Percentiles rank a stretch among this genome's conserved stretches.
These are phyloP conservation scores for Eugnorisma glareosa DNA, from an alignment of 2,888 invertebrate species.

Conservation along the genomic window DNA sequence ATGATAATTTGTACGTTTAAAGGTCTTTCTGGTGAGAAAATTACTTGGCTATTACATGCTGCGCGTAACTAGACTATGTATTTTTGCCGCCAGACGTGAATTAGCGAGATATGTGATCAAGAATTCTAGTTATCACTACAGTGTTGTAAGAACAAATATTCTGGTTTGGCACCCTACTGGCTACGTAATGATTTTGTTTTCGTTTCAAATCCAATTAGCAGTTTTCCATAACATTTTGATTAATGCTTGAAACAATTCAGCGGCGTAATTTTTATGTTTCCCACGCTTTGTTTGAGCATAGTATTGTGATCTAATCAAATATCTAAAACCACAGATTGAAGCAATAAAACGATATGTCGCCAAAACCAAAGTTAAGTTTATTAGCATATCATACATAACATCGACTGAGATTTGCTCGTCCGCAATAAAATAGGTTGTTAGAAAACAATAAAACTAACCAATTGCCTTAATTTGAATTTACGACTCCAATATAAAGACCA, in stretches of 20 bases:
- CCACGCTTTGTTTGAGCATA: background rate
- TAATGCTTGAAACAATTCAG: background rate
- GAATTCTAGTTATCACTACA: constrained; percentile 22
- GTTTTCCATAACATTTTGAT: background rate
- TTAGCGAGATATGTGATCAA: constrained; percentile 39
- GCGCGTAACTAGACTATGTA: constrained; percentile 42
- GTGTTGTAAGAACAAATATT: constrained; percentile 24
- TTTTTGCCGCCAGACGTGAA: constrained; percentile 37
- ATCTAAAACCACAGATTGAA: background rate
- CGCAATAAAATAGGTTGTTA: constrained; percentile 31
- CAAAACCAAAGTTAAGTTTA: constrained; percentile 6
- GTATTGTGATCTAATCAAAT: background rate
- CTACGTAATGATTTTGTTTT: constrained; percentile 10
- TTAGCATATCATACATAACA: constrained; percentile 26
- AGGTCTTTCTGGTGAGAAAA: constrained; percentile 56
- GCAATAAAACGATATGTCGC: constrained; percentile 14
- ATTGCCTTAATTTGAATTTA: constrained; percentile 54
- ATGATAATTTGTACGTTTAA: constrained; percentile 54
- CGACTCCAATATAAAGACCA: constrained; percentile 37
- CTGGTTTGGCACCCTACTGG: constrained; percentile 10
- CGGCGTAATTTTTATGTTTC: background rate
- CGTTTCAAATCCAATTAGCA: background rate
- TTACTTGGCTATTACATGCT: constrained; percentile 40
- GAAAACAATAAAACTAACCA: constrained; percentile 51
- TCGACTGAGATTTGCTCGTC: constrained; percentile 14